A percentile compares a stretch with the other conserved stretches of the same genome.
These are phyloP conservation scores for Forbesichthys papilliferus DNA, from an alignment of 2,113 vertebrate genomes.

Conservation along the genomic window DNA sequence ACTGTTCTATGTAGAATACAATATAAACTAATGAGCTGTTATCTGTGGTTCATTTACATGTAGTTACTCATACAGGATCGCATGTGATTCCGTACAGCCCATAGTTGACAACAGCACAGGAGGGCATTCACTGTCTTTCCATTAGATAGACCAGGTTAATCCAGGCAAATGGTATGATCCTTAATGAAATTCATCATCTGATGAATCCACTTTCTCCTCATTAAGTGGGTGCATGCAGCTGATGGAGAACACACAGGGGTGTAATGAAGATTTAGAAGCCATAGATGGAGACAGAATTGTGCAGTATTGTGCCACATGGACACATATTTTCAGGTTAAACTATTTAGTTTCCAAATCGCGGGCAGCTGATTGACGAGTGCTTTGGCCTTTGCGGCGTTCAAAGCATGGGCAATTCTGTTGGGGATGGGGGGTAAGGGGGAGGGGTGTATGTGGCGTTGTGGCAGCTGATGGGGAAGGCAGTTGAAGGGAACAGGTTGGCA, in stretches of 20 bases:
- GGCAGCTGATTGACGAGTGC: not conserved
- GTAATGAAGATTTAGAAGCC: too few relatives aligned
- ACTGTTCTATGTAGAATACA: too few relatives aligned
- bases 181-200: too few relatives aligned
- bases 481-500: slow-evolving; percentile 62
- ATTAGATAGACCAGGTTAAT: not conserved
- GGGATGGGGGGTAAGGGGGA: slow-evolving; percentile 1
- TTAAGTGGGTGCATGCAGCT: too few relatives aligned
- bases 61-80: not conserved
- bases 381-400: not conserved
- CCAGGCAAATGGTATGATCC: not conserved
- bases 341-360: too few relatives aligned
- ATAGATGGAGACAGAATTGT: too few relatives aligned
- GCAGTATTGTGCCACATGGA: too few relatives aligned
- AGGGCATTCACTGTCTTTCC: not conserved
- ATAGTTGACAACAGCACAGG: not conserved
- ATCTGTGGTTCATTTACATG: too few relatives aligned
- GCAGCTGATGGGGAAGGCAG: slow-evolving; percentile 56
- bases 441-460: slow-evolving; percentile 42
- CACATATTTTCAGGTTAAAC: too few relatives aligned
- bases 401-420: not conserved
- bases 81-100: not conserved
- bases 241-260: too few relatives aligned
- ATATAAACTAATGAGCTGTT: too few relatives aligned
- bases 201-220: too few relatives aligned